Evolutionary conservation across 2,113 vertebrate genomes (phyloP), one percentile per base, ranked within the genome.

Genomic region (Rhea pennata): DNA sequence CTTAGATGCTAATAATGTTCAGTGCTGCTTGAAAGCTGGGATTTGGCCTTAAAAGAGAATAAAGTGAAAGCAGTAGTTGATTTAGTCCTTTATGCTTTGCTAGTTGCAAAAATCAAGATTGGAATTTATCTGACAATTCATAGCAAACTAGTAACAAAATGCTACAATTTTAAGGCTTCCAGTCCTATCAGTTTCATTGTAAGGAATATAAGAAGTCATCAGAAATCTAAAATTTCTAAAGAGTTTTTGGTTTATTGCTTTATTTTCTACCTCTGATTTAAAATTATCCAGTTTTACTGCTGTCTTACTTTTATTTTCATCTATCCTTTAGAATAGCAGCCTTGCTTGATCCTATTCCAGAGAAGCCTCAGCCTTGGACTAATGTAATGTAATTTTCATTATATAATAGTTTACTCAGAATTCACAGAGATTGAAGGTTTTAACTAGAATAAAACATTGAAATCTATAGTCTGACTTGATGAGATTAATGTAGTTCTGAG

Each of bases 81-180:
- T 93, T 51, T 76, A 89, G 53, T 91, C 58, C 50, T 93, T 87
- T 74, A 50, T 89, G 84, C 84, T 92, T 79, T 82, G 21, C 69
- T 93, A 90, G 74, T 89, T 93, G 53, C 58, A 76, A 61, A 74
- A 83, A 79, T 76, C 53, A 84, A 64, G 54, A 26, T 88, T 95
- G 46, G 61, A 29, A 75, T 82, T 85, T 85, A 74, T 39, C 33
- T 90, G 73, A 86, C 84, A 51, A 87, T 74, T 94, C 67, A 19
- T 22, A 92, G 15, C 9, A 27, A 87, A 67, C 7, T 21, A 33
- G 14, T 70, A 44, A 31, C 26, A 59, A 62, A 78, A 15, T 6
- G 15, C 44, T 39, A 40, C 4, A 21, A 71, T 71, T 51, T 70
- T 71, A 67, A 61, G 39, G 27, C 22, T 10, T 66, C 16, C 8